These are phyloP conservation scores for Lichenostomus cassidix DNA, from an alignment of 2,113 vertebrate species.

Conservation along the genomic window DNA sequence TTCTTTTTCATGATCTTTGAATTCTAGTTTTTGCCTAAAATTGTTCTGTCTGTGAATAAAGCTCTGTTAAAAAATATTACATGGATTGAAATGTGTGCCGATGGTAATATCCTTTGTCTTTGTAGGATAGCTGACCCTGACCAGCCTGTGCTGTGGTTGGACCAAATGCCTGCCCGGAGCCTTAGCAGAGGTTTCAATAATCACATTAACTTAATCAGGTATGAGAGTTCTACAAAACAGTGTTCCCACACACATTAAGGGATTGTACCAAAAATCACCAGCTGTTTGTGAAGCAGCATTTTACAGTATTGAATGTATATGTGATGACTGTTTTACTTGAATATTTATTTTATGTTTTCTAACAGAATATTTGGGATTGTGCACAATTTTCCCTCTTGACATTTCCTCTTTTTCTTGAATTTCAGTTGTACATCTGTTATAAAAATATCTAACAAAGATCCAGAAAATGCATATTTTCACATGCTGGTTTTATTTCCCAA, in stretches of 20 bases:
- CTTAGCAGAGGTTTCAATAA: conserved; percentile 97
- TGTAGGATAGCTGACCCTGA: conserved; percentile 93
- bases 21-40: not conserved
- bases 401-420: not conserved
- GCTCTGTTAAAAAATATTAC: not conserved
- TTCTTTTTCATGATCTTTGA: not conserved
- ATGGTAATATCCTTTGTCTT: not conserved
- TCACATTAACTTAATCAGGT: conserved; percentile 98
- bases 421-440: not conserved
- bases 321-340: not conserved
- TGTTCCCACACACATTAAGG: not conserved
- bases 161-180: conserved; percentile 94
- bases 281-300: not conserved
- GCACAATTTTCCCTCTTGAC: not conserved
- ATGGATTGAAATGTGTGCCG: not conserved
- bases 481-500: not conserved
- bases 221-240: not conserved
- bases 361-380: not conserved
- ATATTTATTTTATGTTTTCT: not conserved
- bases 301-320: not conserved
- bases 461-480: not conserved
- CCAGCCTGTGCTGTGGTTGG: conserved; percentile 96
- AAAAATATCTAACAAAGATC: not conserved
- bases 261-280: not conserved
- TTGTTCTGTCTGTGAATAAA: not conserved